These are phyloP conservation scores for Cyprinus carpio DNA, from an alignment of 2,113 vertebrate species.

Conservation along the genomic window DNA sequence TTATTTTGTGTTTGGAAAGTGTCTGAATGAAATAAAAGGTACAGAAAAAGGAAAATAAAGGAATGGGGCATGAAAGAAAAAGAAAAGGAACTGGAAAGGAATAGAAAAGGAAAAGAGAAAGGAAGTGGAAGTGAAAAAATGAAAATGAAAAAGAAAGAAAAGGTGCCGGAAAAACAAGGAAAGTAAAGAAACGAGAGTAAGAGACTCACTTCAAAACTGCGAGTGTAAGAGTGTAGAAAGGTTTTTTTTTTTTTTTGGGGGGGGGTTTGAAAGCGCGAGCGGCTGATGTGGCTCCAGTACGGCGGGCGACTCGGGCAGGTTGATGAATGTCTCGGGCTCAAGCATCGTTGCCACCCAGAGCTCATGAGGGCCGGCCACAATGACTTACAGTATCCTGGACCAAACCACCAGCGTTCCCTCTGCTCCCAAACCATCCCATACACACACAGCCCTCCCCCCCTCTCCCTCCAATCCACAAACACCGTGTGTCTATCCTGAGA, in stretches of 20 bases:
- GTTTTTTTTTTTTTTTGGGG: background rate
- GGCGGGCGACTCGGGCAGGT: conserved; percentile 84
- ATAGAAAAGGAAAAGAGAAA: background rate
- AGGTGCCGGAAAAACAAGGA: background rate
- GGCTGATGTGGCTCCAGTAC: conserved; percentile 88
- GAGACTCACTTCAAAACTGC: background rate
- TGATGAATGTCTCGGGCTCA: conserved; percentile 86
- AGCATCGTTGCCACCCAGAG: conserved; percentile 89
- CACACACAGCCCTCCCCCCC: conserved; percentile 62
- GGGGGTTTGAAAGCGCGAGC: conserved; percentile 31
- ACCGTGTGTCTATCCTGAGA: conserved; percentile 73
- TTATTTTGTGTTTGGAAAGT: background rate
- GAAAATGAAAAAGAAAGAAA: background rate
- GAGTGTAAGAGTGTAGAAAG: background rate
- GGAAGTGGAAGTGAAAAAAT: background rate
- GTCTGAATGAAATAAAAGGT: background rate
- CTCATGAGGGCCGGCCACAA: conserved; percentile 80
- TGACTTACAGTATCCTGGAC: conserved; percentile 79
- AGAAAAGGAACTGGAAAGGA: too few species aligned
- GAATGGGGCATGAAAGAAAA: background rate
- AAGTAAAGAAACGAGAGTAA: background rate
- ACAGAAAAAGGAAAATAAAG: too few species aligned
- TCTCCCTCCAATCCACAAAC: conserved; percentile 67
- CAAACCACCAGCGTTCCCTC: conserved; percentile 58
- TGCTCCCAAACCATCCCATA: conserved; percentile 62